These are phyloP conservation scores for Microtus montanus DNA, from an alignment of 2,113 vertebrate genomes.

Conservation along the genomic window DNA sequence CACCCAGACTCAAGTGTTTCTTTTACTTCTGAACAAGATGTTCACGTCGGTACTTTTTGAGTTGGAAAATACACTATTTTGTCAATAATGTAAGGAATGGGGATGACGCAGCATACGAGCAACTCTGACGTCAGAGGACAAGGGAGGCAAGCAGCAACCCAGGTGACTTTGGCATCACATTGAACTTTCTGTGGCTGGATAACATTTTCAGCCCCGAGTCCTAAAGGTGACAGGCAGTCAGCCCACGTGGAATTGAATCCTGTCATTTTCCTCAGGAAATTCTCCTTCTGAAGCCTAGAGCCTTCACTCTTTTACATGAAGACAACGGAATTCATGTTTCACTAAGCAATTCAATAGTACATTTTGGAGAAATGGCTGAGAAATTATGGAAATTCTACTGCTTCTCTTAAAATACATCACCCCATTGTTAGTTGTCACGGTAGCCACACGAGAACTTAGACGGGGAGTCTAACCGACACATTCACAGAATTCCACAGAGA, in stretches of 20 bases:
- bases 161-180: slow-evolving; percentile 50
- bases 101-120: slow-evolving; percentile 36
- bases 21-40: neutral
- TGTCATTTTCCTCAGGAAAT: slow-evolving; percentile 65
- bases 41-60: neutral
- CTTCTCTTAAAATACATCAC: slow-evolving; percentile 26
- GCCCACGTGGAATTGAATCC: slow-evolving; percentile 46
- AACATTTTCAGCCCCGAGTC: slow-evolving; percentile 60
- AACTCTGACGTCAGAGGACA: slow-evolving; percentile 38
- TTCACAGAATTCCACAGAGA: slow-evolving; percentile 33
- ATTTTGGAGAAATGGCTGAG: slow-evolving; percentile 49
- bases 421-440: neutral
- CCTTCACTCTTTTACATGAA: slow-evolving; percentile 31
- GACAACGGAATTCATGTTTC: slow-evolving; percentile 46
- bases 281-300: slow-evolving; percentile 42
- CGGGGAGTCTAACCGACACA: slow-evolving; percentile 7
- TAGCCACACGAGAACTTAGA: slow-evolving; percentile 10
- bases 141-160: neutral
- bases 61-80: slow-evolving; percentile 48
- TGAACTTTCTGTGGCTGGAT: slow-evolving; percentile 50
- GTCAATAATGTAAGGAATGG: neutral
- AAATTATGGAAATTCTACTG: slow-evolving; percentile 40
- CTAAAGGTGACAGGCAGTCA: slow-evolving; percentile 67
- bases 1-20: neutral
- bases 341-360: slow-evolving; percentile 8